Conservation (phyloP, 2,797 vertebrate species). For the Ficedula albicollis region DNA sequence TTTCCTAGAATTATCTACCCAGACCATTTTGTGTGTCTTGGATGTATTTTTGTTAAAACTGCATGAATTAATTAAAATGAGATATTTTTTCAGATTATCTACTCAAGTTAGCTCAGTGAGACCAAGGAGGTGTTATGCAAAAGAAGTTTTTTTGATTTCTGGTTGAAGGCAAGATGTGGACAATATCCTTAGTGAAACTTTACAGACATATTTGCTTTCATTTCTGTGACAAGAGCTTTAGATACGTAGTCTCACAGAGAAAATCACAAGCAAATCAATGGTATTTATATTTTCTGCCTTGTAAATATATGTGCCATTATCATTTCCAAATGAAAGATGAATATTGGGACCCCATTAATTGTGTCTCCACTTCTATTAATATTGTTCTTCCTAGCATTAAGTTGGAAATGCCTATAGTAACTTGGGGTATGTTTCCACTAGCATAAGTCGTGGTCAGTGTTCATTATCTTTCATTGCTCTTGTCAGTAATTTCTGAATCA, state of each 20-base stretch:
- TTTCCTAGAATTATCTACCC: neutral
- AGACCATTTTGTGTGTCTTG: neutral
- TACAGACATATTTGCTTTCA: neutral
- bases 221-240: neutral
- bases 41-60: neutral
- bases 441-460: neutral
- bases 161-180: neutral
- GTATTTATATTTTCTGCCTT: constrained; percentile 22
- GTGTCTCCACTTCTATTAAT: neutral
- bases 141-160: neutral
- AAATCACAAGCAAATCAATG: constrained; percentile 10
- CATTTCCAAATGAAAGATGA: neutral
- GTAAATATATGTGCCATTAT: neutral
- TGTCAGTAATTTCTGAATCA: constrained; percentile 2
- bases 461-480: neutral
- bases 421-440: neutral
- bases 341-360: neutral
- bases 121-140: neutral
- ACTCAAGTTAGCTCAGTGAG: neutral
- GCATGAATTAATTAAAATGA: neutral
- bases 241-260: neutral
- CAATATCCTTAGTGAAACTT: neutral
- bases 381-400: neutral
- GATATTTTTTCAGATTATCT: constrained; percentile 28
- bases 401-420: neutral